Evolutionary conservation across 1,140 invertebrate genomes (phyloP).

Genomic region (Drosophila melanogaster): Release_6_plus_ISO1_MT NT_033777.3:29324001-29324500

Average conservation of each 20-base stretch:
- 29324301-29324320: conserved; percentile 6
- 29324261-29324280: conserved; percentile 5
- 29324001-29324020: not conserved
- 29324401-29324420: conserved; percentile 24
- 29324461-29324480: conserved; percentile 36
- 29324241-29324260: conserved; percentile 1
- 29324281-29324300: conserved; percentile 22
- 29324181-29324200: not conserved
- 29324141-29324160: too few species aligned
- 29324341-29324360: conserved; percentile 13
- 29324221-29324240: not conserved
- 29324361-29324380: conserved; percentile 38
- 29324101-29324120: not conserved
- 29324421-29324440: conserved; percentile 11
- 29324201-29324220: not conserved
- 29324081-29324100: not conserved
- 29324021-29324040: conserved; percentile 9
- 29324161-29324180: too few species aligned
- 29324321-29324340: conserved; percentile 14
- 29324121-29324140: too few species aligned
- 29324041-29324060: conserved; percentile 3
- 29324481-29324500: conserved; percentile 45
- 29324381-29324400: conserved; percentile 28
- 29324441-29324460: conserved; percentile 31
- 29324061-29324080: not conserved